Conservation (phyloP, 2,888 invertebrate genomes). For the Patella pellucida region DNA sequence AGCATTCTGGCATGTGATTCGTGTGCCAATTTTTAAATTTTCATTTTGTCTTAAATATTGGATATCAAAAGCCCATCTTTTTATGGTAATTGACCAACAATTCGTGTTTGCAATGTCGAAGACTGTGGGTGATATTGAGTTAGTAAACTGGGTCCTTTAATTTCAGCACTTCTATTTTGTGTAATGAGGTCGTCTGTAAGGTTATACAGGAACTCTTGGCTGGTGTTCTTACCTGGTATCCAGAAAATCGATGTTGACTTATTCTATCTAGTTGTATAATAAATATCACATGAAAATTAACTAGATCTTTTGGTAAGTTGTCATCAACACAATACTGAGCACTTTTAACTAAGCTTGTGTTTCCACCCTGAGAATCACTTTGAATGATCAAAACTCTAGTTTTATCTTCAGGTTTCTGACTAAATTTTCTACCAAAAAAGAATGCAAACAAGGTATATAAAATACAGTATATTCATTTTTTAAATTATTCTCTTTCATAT, state of each 20-base stretch:
- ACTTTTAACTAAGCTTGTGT: slow-evolving; percentile 60
- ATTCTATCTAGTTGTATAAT: slow-evolving; percentile 60
- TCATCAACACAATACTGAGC: slow-evolving; percentile 61
- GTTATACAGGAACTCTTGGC: background rate
- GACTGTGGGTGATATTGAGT: too few species aligned
- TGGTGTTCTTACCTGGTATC: slow-evolving; percentile 55
- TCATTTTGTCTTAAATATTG: too few species aligned
- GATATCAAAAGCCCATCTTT: too few species aligned
- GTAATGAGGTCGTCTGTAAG: background rate
- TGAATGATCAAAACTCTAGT: slow-evolving; percentile 58
- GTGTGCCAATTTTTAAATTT: too few species aligned
- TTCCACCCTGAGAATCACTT: slow-evolving; percentile 63
- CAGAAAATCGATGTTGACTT: slow-evolving; percentile 57
- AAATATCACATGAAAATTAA: slow-evolving; percentile 51
- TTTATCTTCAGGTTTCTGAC: slow-evolving; percentile 26
- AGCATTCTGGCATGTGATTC: too few species aligned
- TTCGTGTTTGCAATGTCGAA: too few species aligned
- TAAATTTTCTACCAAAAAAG: slow-evolving; percentile 37
- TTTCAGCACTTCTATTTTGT: background rate
- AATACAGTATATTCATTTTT: too few species aligned
- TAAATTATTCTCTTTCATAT: too few species aligned
- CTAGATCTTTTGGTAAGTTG: slow-evolving; percentile 41
- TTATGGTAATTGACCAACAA: too few species aligned
- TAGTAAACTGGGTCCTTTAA: background rate
- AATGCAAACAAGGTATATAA: too few species aligned